Evolutionary conservation across 1,140 invertebrate genomes (phyloP).

Genomic region (Drepana arcuata): DNA sequence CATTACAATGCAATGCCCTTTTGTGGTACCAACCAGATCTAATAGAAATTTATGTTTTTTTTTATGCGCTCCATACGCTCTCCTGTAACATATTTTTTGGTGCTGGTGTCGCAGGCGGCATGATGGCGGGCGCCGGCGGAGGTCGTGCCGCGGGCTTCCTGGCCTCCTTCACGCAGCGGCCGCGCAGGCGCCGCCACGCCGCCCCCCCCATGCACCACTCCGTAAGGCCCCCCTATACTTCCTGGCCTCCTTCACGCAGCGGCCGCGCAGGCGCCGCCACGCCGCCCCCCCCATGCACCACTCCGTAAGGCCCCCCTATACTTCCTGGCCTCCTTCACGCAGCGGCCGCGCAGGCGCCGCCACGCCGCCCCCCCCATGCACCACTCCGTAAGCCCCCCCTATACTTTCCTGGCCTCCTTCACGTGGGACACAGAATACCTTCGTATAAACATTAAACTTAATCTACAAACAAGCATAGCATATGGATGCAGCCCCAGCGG

Average conservation of each 20-base stretch:
- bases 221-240: conserved; percentile 2
- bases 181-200: conserved; percentile 14
- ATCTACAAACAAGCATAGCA: no score
- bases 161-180: conserved; percentile 26
- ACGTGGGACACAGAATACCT: no score
- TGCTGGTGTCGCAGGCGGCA: conserved; percentile 19
- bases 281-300: conserved; percentile 10
- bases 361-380: conserved; percentile 12
- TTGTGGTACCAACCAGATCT: no score
- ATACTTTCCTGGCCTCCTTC: no score
- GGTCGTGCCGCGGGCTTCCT: conserved; percentile 21
- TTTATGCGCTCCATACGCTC: no score
- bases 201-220: conserved; percentile 12
- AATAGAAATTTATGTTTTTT: no score
- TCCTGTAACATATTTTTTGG: no score
- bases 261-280: conserved; percentile 19
- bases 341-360: conserved; percentile 18
- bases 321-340: conserved; percentile 28
- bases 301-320: no score
- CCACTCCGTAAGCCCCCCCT: no score
- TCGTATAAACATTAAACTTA: no score
- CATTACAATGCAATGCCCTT: no score
- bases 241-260: conserved; percentile 25
- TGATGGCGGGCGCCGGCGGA: conserved; percentile 23
- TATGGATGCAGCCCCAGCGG: no score